Conservation (phyloP, 2,797 vertebrate species). For the Pteropus rufus region DNA sequence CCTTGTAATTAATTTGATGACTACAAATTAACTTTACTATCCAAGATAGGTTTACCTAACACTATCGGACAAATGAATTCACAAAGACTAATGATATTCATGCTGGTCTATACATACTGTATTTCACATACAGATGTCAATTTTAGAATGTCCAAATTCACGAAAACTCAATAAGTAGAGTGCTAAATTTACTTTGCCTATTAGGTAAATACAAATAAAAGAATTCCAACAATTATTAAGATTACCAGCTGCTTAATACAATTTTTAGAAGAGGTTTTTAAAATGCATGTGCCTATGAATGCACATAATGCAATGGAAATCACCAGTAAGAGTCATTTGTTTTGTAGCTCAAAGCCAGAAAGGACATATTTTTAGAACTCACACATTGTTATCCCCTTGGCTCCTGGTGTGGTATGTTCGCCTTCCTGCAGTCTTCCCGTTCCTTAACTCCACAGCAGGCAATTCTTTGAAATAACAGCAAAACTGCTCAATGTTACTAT, state of each 20-base stretch:
- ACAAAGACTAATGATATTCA: neutral
- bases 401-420: slow-evolving; percentile 98
- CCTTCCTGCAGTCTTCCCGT: slow-evolving; percentile 96
- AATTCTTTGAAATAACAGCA: slow-evolving; percentile 99
- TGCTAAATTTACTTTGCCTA: neutral
- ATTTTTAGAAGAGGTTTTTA: neutral
- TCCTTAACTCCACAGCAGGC: slow-evolving; percentile 95
- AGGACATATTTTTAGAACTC: slow-evolving; percentile 81
- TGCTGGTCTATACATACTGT: neutral
- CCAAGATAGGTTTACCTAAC: neutral
- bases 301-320: neutral
- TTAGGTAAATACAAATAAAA: slow-evolving; percentile 19
- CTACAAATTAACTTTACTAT: slow-evolving; percentile 28
- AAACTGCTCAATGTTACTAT: slow-evolving; percentile 97
- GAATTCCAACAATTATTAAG: neutral
- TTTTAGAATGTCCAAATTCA: neutral
- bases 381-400: slow-evolving; percentile 98
- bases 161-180: neutral
- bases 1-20: neutral
- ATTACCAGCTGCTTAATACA: neutral
- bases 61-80: neutral
- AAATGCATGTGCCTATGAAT: neutral
- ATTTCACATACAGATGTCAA: neutral
- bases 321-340: neutral
- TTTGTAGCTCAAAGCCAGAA: neutral